Evolutionary conservation across 2,113 vertebrate species (phyloP).

Genomic region (Collichthys lucidus): DNA sequence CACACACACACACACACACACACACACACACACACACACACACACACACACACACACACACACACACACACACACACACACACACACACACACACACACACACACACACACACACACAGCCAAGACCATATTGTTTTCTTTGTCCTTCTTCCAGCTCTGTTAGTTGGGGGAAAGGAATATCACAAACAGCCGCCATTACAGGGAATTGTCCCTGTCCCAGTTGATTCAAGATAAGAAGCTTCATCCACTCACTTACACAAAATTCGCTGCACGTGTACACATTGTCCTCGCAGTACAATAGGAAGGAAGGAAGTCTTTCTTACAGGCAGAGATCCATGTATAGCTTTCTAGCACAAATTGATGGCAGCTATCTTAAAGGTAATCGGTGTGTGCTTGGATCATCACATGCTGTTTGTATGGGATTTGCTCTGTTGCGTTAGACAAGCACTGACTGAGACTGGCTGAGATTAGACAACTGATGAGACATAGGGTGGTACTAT

Average conservation of each 20-base stretch:
- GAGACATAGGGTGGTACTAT: neutral
- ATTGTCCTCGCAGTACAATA: constrained; percentile 12
- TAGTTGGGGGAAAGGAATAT: constrained; percentile 7
- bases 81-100: too few relatives aligned
- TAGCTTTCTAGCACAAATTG: constrained; percentile 24
- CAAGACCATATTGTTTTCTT: neutral
- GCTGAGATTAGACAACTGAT: constrained; percentile 38
- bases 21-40: neutral
- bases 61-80: too few relatives aligned
- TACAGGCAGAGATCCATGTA: neutral
- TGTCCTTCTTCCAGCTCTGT: neutral
- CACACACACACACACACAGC: too few relatives aligned
- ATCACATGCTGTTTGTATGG: constrained; percentile 20
- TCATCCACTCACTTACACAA: constrained; percentile 6
- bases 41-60: too few relatives aligned
- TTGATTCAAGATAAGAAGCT: constrained; percentile 32
- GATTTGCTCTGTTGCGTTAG: constrained; percentile 43
- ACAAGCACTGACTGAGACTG: constrained; percentile 38
- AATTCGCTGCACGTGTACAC: constrained; percentile 1
- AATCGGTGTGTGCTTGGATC: constrained; percentile 33
- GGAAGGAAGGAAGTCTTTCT: constrained; percentile 1
- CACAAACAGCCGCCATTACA: constrained; percentile 48
- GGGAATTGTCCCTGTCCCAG: constrained; percentile 21
- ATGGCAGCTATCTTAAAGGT: constrained; percentile 27
- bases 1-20: neutral